Conservation (phyloP, 2,797 vertebrate genomes). For the Amniataba percoides region DNA sequence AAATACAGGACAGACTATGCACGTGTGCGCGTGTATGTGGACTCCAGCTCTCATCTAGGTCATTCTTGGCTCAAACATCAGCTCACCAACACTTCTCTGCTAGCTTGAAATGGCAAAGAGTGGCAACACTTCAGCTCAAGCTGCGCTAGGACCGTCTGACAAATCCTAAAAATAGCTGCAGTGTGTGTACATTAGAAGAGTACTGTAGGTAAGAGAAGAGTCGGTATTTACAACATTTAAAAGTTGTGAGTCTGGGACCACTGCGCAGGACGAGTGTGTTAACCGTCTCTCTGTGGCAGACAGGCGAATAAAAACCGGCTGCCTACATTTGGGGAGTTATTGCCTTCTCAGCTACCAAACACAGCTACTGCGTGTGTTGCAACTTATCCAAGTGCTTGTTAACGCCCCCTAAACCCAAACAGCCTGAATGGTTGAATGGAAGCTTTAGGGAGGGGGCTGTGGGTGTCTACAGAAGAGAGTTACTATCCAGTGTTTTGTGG, state of each 20-base stretch:
- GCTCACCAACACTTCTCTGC: slow-evolving; percentile 33
- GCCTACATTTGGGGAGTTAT: slow-evolving; percentile 32
- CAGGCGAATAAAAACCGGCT: slow-evolving; percentile 35
- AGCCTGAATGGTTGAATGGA: slow-evolving; percentile 42
- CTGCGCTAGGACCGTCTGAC: slow-evolving; percentile 43
- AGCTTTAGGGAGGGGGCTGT: slow-evolving; percentile 16
- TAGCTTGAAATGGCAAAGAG: slow-evolving; percentile 45
- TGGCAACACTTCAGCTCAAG: slow-evolving; percentile 59
- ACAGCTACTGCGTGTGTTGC: slow-evolving; percentile 51
- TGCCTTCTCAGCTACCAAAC: slow-evolving; percentile 49
- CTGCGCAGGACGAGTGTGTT: slow-evolving; percentile 30
- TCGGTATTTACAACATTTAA: slow-evolving; percentile 59
- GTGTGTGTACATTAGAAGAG: slow-evolving; percentile 57
- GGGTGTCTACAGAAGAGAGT: slow-evolving; percentile 41
- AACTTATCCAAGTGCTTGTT: slow-evolving; percentile 53
- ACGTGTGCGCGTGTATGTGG: not conserved
- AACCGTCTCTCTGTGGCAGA: slow-evolving; percentile 39
- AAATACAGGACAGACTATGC: slow-evolving; percentile 50
- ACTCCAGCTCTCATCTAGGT: slow-evolving; percentile 44
- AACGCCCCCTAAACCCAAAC: slow-evolving; percentile 41
- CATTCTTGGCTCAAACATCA: slow-evolving; percentile 59
- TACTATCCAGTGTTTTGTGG: slow-evolving; percentile 43
- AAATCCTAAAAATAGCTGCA: slow-evolving; percentile 62
- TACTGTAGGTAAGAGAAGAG: slow-evolving; percentile 43
- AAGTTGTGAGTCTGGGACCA: slow-evolving; percentile 31